Evolutionary conservation across 2,113 vertebrate species (phyloP).

Genomic region (Microcebus griseorufus): DNA sequence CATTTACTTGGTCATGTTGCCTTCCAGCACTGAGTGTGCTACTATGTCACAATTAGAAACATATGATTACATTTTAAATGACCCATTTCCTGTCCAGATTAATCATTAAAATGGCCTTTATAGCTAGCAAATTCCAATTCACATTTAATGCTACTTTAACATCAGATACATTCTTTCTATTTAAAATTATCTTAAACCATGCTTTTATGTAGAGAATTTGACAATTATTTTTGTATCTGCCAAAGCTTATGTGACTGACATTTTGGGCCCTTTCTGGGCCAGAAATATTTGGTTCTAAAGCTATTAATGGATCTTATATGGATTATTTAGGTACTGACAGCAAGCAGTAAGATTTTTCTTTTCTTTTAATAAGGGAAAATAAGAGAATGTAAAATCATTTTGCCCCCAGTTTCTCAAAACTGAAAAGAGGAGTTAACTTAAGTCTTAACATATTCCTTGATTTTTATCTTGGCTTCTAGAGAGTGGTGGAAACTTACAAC

Average conservation of each 20-base stretch:
- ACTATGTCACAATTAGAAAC: conserved; percentile 61
- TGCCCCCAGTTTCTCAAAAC: not conserved
- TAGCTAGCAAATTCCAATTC: not conserved
- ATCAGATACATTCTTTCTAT: conserved; percentile 4
- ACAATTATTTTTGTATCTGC: not conserved
- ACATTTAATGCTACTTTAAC: conserved; percentile 30
- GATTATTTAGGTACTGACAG: not conserved
- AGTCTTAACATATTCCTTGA: not conserved
- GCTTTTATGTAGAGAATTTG: not conserved
- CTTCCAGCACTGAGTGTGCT: not conserved
- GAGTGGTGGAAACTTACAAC: not conserved
- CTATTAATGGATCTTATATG: not conserved
- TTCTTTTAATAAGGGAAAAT: conserved; percentile 12
- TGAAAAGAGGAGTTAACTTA: not conserved
- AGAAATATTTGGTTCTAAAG: not conserved
- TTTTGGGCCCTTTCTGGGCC: not conserved
- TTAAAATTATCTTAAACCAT: conserved; percentile 17
- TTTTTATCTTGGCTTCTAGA: conserved; percentile 18
- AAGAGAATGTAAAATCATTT: conserved; percentile 11
- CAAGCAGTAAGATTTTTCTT: not conserved
- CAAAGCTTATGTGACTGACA: not conserved
- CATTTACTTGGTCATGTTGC: conserved; percentile 50
- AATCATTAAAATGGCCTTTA: not conserved
- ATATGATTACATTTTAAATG: conserved; percentile 58
- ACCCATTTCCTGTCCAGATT: conserved; percentile 58